These are phyloP conservation scores for Pavo muticus DNA, from an alignment of 2,113 vertebrate species.

Conservation along the genomic window DNA sequence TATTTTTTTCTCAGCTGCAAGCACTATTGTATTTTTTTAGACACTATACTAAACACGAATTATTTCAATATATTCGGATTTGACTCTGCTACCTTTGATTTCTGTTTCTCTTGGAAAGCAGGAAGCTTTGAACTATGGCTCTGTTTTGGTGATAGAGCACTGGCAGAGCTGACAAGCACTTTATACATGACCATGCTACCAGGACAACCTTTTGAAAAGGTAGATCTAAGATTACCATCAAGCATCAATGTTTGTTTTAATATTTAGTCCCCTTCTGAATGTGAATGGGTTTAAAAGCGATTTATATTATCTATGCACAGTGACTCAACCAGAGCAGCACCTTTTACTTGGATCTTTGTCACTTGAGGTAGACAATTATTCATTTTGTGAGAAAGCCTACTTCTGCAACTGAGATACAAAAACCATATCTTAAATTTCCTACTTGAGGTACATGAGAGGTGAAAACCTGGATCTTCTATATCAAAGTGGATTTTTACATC, in stretches of 20 bases:
- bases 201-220: background rate
- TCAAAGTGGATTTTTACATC: background rate
- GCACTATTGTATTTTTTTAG: background rate
- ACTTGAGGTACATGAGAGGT: background rate
- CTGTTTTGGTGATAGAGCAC: background rate
- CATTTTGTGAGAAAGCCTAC: background rate
- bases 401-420: background rate
- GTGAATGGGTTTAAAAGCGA: background rate
- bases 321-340: background rate
- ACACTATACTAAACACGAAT: background rate
- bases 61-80: background rate
- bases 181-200: background rate
- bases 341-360: background rate
- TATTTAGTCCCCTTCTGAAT: slow-evolving; percentile 8
- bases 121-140: background rate
- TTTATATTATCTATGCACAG: background rate
- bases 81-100: background rate
- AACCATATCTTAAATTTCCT: background rate
- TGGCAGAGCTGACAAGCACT: background rate
- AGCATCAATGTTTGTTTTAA: slow-evolving; percentile 31
- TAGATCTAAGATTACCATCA: background rate
- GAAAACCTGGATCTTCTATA: background rate
- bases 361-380: background rate
- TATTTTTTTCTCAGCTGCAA: slow-evolving; percentile 39
- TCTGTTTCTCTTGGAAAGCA: background rate